Conservation (phyloP, 2,888 invertebrate genomes). For the Drosophila multiciliata region DNA sequence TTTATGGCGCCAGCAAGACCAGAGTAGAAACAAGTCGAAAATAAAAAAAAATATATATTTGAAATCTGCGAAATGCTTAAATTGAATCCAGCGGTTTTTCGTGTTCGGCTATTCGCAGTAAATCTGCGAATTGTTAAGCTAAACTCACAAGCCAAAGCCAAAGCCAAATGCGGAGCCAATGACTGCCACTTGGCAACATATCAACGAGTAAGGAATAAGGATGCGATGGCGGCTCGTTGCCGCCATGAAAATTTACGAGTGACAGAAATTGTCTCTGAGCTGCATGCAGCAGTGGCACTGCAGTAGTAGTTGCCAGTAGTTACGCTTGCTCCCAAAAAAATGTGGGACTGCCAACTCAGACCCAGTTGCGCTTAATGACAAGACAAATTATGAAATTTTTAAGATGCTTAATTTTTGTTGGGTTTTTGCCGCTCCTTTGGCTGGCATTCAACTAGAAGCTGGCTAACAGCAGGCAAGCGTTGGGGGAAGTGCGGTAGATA, state of each 20-base stretch:
- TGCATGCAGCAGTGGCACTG: slow-evolving; percentile 29
- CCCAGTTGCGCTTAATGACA: slow-evolving; percentile 64
- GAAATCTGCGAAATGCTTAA: slow-evolving; percentile 65
- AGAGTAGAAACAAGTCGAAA: slow-evolving; percentile 3
- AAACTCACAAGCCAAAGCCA: slow-evolving; percentile 63
- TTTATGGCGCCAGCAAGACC: slow-evolving; percentile 59
- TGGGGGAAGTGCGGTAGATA: no score
- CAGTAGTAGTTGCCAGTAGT: slow-evolving; percentile 46
- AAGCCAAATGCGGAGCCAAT: slow-evolving; percentile 63
- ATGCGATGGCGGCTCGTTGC: slow-evolving; percentile 75
- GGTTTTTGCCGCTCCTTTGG: slow-evolving; percentile 36
- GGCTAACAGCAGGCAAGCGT: background rate
- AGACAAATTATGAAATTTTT: slow-evolving; percentile 77
- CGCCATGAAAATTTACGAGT: slow-evolving; percentile 78
- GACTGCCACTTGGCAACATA: slow-evolving; percentile 76
- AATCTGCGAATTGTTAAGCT: slow-evolving; percentile 70
- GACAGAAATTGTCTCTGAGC: slow-evolving; percentile 68
- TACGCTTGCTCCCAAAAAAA: slow-evolving; percentile 2
- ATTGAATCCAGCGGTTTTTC: slow-evolving; percentile 61
- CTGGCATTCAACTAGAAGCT: slow-evolving; percentile 44
- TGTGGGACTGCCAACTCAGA: slow-evolving; percentile 35
- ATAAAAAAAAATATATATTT: slow-evolving; percentile 24
- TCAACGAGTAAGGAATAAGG: slow-evolving; percentile 48
- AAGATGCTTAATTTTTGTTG: slow-evolving; percentile 67
- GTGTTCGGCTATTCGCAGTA: slow-evolving; percentile 59